Conservation (phyloP, 2,888 invertebrate species). For the Ctena decussata region DNA sequence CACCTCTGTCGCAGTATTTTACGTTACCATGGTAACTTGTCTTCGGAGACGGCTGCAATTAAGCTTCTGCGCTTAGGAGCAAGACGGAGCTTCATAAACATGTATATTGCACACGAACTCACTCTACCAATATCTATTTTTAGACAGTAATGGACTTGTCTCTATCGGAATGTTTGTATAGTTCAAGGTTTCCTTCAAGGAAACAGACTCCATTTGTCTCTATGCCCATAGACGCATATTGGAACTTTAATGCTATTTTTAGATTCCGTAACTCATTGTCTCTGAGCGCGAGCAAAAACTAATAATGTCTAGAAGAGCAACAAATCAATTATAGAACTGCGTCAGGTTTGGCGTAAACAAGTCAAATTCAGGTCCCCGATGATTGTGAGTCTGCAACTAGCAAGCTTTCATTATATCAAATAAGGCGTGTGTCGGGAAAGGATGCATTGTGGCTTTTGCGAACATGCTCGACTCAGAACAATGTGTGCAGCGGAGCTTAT, state of each 20-base stretch:
- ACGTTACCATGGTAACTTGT: no score
- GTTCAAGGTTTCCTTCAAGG: neutral
- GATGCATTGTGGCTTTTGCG: no score
- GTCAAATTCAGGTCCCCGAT: conserved; percentile 1
- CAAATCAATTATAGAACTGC: conserved; percentile 9
- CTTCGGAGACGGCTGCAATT: neutral
- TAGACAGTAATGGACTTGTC: conserved; percentile 3
- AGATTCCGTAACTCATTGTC: conserved; percentile 16
- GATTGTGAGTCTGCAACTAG: conserved; percentile 5
- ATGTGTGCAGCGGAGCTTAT: no score
- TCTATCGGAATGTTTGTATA: conserved; percentile 2
- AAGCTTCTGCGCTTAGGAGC: neutral
- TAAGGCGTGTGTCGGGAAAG: no score
- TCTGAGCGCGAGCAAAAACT: neutral
- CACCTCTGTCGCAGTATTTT: no score
- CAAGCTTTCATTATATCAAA: neutral
- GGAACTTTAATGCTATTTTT: conserved; percentile 9
- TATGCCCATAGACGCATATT: neutral
- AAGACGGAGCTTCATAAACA: neutral
- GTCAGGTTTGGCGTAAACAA: conserved; percentile 3
- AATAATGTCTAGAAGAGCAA: conserved; percentile 1
- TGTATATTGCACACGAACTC: conserved; percentile 9
- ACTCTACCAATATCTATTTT: conserved; percentile 7
- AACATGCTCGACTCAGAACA: no score
- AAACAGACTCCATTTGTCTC: neutral